phyloP scores from a whole-genome alignment of 2,113 vertebrate genomes.

The Motacilla alba region DNA sequence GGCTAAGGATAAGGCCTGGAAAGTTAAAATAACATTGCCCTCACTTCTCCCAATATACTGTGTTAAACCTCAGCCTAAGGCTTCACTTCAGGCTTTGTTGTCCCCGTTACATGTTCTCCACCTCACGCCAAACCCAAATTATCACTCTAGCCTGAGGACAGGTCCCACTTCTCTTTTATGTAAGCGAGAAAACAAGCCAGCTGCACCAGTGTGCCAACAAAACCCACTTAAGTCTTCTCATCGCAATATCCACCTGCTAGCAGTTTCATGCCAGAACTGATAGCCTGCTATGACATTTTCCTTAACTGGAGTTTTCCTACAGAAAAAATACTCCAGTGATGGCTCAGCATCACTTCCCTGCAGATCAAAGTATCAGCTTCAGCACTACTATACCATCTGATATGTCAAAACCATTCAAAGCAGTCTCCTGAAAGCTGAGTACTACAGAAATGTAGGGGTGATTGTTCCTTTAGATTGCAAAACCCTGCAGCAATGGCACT shows the following conservation, averaged over 20 bases:
- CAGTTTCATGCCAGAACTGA: conserved; percentile 6
- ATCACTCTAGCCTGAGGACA: background rate
- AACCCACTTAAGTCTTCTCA: background rate
- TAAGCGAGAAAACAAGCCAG: background rate
- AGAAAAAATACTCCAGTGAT: background rate
- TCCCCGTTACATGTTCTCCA: background rate
- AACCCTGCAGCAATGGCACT: background rate
- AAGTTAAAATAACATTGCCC: background rate
- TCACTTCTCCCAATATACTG: background rate
- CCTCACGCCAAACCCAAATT: background rate
- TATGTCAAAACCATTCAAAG: background rate
- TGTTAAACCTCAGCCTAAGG: background rate
- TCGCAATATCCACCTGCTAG: background rate
- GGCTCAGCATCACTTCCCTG: background rate
- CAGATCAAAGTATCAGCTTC: background rate
- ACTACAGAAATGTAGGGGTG: background rate
- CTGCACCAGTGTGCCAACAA: background rate
- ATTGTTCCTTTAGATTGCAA: background rate
- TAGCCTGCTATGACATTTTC: conserved; percentile 1
- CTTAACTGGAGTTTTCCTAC: background rate
- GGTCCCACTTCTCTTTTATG: background rate
- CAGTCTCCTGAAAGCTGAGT: background rate
- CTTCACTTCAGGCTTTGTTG: background rate
- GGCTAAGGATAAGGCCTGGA: background rate
- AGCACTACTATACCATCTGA: background rate